phyloP scores from a whole-genome alignment of 2,797 vertebrate species.

The Notolabrus celidotus region DNA sequence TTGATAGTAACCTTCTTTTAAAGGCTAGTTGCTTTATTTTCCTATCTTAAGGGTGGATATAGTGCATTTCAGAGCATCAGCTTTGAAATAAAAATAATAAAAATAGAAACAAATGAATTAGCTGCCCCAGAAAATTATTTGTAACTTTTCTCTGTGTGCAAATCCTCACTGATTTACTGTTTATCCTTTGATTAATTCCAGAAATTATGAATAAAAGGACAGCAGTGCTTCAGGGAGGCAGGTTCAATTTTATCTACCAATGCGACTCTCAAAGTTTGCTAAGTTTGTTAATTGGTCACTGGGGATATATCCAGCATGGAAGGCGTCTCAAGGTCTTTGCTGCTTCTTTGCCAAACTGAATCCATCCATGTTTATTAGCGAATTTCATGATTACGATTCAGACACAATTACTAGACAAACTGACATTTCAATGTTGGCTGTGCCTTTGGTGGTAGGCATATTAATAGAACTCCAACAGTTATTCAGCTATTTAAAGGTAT shows the following conservation, averaged over 20 bases:
- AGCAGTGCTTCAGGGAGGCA: conserved; percentile 32
- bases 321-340: conserved; percentile 53
- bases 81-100: not conserved
- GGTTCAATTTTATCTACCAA: conserved; percentile 39
- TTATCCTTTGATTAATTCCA: conserved; percentile 60
- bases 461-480: conserved; percentile 22
- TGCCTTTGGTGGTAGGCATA: conserved; percentile 10
- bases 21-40: not conserved
- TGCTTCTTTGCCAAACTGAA: conserved; percentile 43
- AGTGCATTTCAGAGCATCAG: not conserved
- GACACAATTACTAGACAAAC: conserved; percentile 38
- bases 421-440: conserved; percentile 14
- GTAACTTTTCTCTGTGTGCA: conserved; percentile 29
- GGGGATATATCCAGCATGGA: conserved; percentile 42
- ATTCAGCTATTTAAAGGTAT: conserved; percentile 5
- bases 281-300: conserved; percentile 73
- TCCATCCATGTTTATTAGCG: conserved; percentile 39
- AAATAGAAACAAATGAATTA: conserved; percentile 25
- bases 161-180: conserved; percentile 35
- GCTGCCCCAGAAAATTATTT: not conserved
- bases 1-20: not conserved
- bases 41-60: not conserved
- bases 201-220: conserved; percentile 47
- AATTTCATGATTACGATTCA: conserved; percentile 49
- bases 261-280: conserved; percentile 55